A percentile compares a stretch with the other conserved stretches of the same genome.
Conservation (phyloP, 1,140 invertebrate species). For the Drosophila kurseongensis region DNA sequence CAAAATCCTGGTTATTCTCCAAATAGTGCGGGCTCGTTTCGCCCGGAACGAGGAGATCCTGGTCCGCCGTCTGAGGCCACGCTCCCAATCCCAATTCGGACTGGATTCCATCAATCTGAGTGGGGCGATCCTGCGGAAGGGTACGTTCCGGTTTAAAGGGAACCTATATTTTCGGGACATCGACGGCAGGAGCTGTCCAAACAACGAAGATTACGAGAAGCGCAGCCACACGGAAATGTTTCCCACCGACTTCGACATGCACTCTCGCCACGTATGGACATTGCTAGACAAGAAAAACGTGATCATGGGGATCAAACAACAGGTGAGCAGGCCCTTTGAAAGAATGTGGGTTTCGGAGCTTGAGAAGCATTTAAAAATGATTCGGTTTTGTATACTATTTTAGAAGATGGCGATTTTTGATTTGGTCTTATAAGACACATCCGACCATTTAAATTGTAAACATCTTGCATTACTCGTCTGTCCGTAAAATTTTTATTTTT, state of each 20-base stretch:
- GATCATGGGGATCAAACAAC: slow-evolving; percentile 75
- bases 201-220: slow-evolving; percentile 73
- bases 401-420: no score
- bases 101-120: slow-evolving; percentile 9
- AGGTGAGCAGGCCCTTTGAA: slow-evolving; percentile 36
- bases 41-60: slow-evolving; percentile 60
- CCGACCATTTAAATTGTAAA: no score
- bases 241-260: slow-evolving; percentile 76
- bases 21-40: slow-evolving; percentile 49
- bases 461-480: no score
- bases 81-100: background rate
- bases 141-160: slow-evolving; percentile 73
- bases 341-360: no score
- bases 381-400: no score
- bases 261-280: slow-evolving; percentile 65
- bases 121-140: slow-evolving; percentile 62
- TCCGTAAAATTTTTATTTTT: no score
- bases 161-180: slow-evolving; percentile 77
- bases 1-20: slow-evolving; percentile 38
- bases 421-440: no score
- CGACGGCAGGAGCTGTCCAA: slow-evolving; percentile 70
- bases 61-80: slow-evolving; percentile 39
- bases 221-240: slow-evolving; percentile 73
- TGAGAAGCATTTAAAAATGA: no score
- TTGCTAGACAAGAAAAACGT: slow-evolving; percentile 68